phyloP scores from a whole-genome alignment of 2,797 vertebrate genomes.

The Threskiornis aethiopicus region DNA sequence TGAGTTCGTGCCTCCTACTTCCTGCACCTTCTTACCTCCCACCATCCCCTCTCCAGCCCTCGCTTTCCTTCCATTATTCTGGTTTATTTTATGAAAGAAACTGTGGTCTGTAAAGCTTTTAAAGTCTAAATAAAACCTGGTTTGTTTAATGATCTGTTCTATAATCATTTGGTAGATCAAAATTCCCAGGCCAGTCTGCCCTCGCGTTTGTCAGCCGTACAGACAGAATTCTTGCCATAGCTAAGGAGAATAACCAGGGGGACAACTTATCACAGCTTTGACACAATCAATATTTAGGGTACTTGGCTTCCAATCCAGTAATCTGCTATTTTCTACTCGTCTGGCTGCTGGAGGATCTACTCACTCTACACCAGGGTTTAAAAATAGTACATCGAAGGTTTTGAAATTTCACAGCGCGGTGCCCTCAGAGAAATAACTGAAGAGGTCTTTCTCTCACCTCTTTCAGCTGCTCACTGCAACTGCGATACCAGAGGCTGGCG shows the following conservation, averaged over 20 bases:
- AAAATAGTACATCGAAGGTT: constrained; percentile 28
- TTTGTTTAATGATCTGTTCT: constrained; percentile 24
- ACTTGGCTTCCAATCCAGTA: constrained; percentile 49
- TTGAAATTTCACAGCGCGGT: background rate
- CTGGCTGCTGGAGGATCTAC: constrained; percentile 38
- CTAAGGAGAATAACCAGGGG: constrained; percentile 48
- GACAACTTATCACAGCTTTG: constrained; percentile 40
- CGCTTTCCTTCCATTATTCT: background rate
- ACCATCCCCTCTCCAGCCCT: background rate
- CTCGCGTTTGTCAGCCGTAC: background rate
- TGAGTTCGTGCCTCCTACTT: background rate
- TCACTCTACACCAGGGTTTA: constrained; percentile 41
- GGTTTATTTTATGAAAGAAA: background rate
- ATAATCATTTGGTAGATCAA: background rate
- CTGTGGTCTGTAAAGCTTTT: background rate
- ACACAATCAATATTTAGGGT: constrained; percentile 54
- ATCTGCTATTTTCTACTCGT: constrained; percentile 54
- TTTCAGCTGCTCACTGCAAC: background rate
- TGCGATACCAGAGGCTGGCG: background rate
- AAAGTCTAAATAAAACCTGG: constrained; percentile 16
- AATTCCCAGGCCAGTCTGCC: constrained; percentile 18
- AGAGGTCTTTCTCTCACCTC: constrained; percentile 4
- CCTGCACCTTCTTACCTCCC: background rate
- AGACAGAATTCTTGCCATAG: constrained; percentile 7
- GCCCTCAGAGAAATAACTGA: background rate